Evolutionary conservation across 92 coral and sea anemone genomes (phyloP), one percentile per base, ranked within the genome.

Genomic region (Umimayanthus kanabou): DNA sequence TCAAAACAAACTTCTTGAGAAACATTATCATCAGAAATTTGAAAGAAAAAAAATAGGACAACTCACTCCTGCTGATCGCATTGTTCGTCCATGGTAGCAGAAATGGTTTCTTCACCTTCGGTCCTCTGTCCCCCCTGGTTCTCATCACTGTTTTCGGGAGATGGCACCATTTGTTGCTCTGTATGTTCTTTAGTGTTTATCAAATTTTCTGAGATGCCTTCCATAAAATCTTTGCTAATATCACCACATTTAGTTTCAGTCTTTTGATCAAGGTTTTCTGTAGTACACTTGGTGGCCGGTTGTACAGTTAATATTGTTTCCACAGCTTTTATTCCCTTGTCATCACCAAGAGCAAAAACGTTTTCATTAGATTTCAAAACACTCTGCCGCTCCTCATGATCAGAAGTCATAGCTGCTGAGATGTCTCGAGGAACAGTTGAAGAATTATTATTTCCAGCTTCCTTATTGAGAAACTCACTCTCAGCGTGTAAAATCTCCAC

Each of bases 21-120:
- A 15, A 26, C 9, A 74, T 42, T 4, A 2, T 30, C 13, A 14
- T 14, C 9, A 28, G 6, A 37, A 7, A 9, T 0, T 22, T 40
- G 15, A 20, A 42, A 22, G 0, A 49, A 33, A 53, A 53, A 47
- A 47, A 53, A 53, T 13, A 53, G 58, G 20, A 53, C n/a, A 15
- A 82, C 86, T 82, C 61, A 82, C 86, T 82, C 58, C 39, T 69
- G 39, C 20, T 82, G 77, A 40, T 67, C 14, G 25, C 9, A 40
- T n/a, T 82, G 86, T 16, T 82, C 61, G 2, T 82, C 86, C 77
- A 66, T 67, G 57, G 42, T 40, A 82, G 47, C 37, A 81, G 55
- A 4, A 66, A 13, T 40, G 6, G 42, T 39, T 22, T 55, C 39
- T 65, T 64, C 85, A 8, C 37, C 57, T 22, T 81, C 85, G 1